Evolutionary conservation across 2,888 invertebrate genomes (phyloP).

Genomic region (Ichneumoninae sp.): DNA sequence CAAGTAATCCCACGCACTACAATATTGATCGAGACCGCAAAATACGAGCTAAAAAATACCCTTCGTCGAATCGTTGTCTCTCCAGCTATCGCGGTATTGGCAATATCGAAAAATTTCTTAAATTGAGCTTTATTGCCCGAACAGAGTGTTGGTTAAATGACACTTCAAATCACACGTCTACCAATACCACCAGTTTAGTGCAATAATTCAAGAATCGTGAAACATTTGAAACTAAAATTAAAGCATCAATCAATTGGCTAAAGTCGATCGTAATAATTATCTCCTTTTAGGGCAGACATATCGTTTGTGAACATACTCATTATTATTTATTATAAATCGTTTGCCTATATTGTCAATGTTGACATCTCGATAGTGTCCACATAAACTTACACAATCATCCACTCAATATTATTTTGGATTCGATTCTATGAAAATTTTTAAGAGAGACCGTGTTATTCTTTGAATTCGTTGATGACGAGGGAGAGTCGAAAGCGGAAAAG

Average conservation of each 20-base stretch:
- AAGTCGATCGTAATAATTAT: not conserved
- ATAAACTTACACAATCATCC: too few relatives aligned
- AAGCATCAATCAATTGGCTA: not conserved
- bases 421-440: conserved; percentile 17
- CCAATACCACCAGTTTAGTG: not conserved
- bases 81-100: not conserved
- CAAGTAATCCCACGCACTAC: conserved; percentile 10
- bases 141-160: not conserved
- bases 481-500: not conserved
- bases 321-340: too few relatives aligned
- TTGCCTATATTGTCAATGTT: too few relatives aligned
- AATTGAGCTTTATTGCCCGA: not conserved
- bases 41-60: conserved; percentile 30
- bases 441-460: conserved; percentile 17
- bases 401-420: too few relatives aligned
- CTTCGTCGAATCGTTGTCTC: not conserved
- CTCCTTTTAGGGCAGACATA: too few relatives aligned
- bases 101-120: not conserved
- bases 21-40: conserved; percentile 24
- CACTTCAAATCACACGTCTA: not conserved
- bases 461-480: conserved; percentile 28
- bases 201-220: not conserved
- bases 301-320: too few relatives aligned
- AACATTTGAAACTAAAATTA: not conserved
- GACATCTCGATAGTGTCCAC: too few relatives aligned